A percentile compares a stretch with the other conserved stretches of the same genome.
These are phyloP conservation scores for Drosophila nigrodunni DNA, from an alignment of 1,140 invertebrate genomes.

Conservation along the genomic window DNA sequence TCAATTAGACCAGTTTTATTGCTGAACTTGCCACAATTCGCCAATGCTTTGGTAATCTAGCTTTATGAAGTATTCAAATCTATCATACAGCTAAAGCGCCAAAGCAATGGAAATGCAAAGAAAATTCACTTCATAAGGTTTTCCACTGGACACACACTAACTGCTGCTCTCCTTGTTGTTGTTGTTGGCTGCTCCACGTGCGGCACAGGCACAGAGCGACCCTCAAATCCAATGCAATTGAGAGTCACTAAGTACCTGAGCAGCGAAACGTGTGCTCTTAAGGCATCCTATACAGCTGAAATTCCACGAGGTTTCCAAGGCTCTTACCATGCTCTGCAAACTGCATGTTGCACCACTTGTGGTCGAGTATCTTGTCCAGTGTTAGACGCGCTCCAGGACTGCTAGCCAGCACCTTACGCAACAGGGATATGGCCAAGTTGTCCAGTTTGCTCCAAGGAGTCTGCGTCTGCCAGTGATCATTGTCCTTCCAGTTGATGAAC, in stretches of 20 bases:
- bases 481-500: conserved; percentile 91
- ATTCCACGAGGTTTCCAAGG: background rate
- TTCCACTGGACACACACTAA: background rate
- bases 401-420: conserved; percentile 90
- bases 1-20: background rate
- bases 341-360: conserved; percentile 91
- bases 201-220: conserved; percentile 85
- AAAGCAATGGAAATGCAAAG: conserved; percentile 88
- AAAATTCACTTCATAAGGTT: background rate
- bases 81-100: conserved; percentile 98
- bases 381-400: conserved; percentile 88
- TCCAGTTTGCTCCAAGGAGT: conserved; percentile 94
- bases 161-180: no score
- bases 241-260: conserved; percentile 94
- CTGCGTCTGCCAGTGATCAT: conserved; percentile 87
- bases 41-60: conserved; percentile 97
- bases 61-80: conserved; percentile 91
- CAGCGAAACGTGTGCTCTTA: conserved; percentile 25
- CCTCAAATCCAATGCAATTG: conserved; percentile 86
- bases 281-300: background rate
- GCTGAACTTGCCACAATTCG: conserved; percentile 25
- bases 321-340: conserved; percentile 85
- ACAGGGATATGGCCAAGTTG: conserved; percentile 89
- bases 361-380: conserved; percentile 89
- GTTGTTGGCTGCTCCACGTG: conserved; percentile 32